Evolutionary conservation across 2,888 invertebrate species (phyloP).

Genomic region (Ectemnius cavifrons): DNA sequence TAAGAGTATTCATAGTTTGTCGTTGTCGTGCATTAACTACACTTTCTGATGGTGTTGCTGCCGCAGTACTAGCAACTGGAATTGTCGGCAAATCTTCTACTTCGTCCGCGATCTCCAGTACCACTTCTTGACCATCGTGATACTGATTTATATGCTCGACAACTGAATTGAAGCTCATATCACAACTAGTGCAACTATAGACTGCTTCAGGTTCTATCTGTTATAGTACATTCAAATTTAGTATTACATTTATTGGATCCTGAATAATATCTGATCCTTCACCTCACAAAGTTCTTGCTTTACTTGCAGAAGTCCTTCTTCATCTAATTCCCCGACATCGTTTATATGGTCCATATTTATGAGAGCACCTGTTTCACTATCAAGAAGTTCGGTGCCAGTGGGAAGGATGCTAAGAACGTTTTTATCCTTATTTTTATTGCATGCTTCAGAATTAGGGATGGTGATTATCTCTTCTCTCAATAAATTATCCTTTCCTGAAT

Average conservation of each 20-base stretch:
- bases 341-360: conserved; percentile 65
- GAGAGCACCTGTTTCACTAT: conserved; percentile 54
- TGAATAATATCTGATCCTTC: conserved; percentile 13
- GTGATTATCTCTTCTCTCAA: conserved; percentile 54
- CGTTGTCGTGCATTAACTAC: conserved; percentile 61
- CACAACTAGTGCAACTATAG: conserved; percentile 84
- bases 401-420: conserved; percentile 63
- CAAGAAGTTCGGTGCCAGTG: conserved; percentile 60
- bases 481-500: conserved; percentile 40
- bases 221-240: conserved; percentile 12
- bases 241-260: too few species aligned
- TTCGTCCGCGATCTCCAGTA: conserved; percentile 80
- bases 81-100: conserved; percentile 58
- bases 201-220: conserved; percentile 75
- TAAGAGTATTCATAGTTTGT: conserved; percentile 76
- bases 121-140: conserved; percentile 85
- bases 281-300: conserved; percentile 71
- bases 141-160: conserved; percentile 83
- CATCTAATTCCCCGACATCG: conserved; percentile 63
- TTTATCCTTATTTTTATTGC: conserved; percentile 52
- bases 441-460: conserved; percentile 51
- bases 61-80: conserved; percentile 34
- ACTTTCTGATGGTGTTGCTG: conserved; percentile 45
- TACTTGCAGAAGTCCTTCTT: conserved; percentile 62
- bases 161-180: conserved; percentile 83